Conservation (phyloP, 2,797 vertebrate genomes). For the Tympanoctomys barrerae region DNA sequence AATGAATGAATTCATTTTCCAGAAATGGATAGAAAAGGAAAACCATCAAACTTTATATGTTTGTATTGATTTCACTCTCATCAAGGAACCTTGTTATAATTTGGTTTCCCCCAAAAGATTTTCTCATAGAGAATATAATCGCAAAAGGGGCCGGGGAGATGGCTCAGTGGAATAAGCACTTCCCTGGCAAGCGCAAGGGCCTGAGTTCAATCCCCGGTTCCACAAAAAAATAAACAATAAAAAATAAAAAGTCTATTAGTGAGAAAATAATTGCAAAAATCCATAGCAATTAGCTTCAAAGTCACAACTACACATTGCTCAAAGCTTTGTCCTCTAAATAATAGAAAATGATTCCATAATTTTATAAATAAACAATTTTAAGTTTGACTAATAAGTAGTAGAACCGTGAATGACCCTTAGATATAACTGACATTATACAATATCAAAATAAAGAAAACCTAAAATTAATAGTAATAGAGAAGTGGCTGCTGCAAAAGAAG, state of each 20-base stretch:
- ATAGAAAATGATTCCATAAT: not conserved
- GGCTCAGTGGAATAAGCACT: no score
- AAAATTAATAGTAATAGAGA: not conserved
- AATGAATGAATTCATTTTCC: not conserved
- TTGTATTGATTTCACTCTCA: not conserved
- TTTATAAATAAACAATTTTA: conserved; percentile 9
- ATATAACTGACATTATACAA: not conserved
- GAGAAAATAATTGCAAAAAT: not conserved
- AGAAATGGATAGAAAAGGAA: not conserved
- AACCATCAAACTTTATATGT: not conserved
- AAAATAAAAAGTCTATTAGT: no score
- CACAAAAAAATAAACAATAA: no score
- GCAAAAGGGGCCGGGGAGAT: no score
- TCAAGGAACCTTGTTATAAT: not conserved
- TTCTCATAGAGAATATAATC: not conserved
- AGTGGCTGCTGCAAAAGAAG: not conserved
- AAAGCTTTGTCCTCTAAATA: not conserved
- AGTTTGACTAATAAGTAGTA: not conserved
- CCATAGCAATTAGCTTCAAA: not conserved
- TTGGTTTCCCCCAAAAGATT: not conserved
- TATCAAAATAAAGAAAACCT: not conserved
- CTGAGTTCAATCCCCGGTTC: no score
- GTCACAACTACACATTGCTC: not conserved
- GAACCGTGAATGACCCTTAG: not conserved
- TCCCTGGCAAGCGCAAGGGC: no score